Conservation (phyloP, 2,888 invertebrate species). For the Athetis lepigone region DNA sequence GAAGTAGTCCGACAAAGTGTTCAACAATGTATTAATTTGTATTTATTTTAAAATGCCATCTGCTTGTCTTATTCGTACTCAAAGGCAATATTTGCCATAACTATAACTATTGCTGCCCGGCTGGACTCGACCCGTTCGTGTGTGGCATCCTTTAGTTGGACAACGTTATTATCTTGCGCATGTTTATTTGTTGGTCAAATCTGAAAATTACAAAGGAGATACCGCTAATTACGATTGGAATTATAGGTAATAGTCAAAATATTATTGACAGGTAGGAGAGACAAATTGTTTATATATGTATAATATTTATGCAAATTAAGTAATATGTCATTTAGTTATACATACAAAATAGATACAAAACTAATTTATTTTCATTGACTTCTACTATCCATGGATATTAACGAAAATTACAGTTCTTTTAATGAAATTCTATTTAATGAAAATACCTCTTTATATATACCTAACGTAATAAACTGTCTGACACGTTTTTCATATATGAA, state of each 20-base stretch:
- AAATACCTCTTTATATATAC: not conserved
- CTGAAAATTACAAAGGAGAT: constrained; percentile 48
- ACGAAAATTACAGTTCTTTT: not conserved
- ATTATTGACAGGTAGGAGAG: constrained; percentile 32
- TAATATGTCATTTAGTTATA: constrained; percentile 18
- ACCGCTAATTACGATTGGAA: constrained; percentile 52
- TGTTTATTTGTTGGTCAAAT: constrained; percentile 58
- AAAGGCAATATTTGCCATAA: constrained; percentile 45
- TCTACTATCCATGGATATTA: not conserved
- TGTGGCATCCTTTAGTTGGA: constrained; percentile 72
- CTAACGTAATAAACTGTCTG: constrained; percentile 11
- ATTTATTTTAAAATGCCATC: not conserved
- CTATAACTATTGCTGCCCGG: constrained; percentile 52
- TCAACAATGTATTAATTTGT: not conserved
- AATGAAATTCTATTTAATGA: not conserved
- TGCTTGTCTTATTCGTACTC: constrained; percentile 40
- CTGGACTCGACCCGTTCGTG: constrained; percentile 69
- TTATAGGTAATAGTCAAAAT: constrained; percentile 29
- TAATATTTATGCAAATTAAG: constrained; percentile 24
- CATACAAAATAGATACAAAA: constrained; percentile 2
- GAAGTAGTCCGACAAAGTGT: not conserved
- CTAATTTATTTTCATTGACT: too few relatives aligned
- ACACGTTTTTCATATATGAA: constrained; percentile 7
- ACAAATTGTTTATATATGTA: constrained; percentile 21
- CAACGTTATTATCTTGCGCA: constrained; percentile 61